Evolutionary conservation across 30 jellyfish, hydroid and myxozoan genomes (phyloP).

Genomic region (Aurelia coerulea): DNA sequence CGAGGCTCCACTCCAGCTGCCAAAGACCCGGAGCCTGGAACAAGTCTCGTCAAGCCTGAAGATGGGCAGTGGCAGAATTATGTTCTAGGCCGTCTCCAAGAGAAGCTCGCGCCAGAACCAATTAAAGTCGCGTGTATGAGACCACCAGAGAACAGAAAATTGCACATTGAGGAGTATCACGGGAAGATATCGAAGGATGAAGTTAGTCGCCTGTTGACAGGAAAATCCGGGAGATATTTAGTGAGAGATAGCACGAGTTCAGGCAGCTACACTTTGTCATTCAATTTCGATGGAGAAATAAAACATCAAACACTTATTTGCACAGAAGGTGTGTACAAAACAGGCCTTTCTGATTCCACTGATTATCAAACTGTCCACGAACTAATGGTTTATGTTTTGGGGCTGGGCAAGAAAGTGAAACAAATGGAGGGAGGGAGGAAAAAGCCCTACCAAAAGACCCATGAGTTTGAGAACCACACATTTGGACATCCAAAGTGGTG

Average conservation of each 20-base stretch:
- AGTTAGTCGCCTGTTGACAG: slow-evolving; percentile 71
- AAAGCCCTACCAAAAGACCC: slow-evolving; percentile 79
- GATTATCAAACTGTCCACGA: slow-evolving; percentile 80
- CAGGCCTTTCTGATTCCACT: slow-evolving; percentile 66
- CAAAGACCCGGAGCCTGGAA: slow-evolving; percentile 27
- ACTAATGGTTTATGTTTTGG: slow-evolving; percentile 77
- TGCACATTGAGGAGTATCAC: slow-evolving; percentile 84
- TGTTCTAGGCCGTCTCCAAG: slow-evolving; percentile 77
- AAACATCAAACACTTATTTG: slow-evolving; percentile 75
- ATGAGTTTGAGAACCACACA: slow-evolving; percentile 75
- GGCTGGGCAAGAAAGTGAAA: slow-evolving; percentile 59
- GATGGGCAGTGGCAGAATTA: slow-evolving; percentile 67
- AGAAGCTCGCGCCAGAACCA: slow-evolving; percentile 89
- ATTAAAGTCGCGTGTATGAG: slow-evolving; percentile 90
- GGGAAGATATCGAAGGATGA: slow-evolving; percentile 85
- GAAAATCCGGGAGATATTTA: slow-evolving; percentile 86
- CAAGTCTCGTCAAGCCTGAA: slow-evolving; percentile 11
- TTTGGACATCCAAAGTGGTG: slow-evolving; percentile 97
- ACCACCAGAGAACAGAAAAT: slow-evolving; percentile 83
- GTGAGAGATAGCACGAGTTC: slow-evolving; percentile 88
- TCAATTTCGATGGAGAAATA: slow-evolving; percentile 83
- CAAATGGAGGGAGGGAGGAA: slow-evolving; percentile 59
- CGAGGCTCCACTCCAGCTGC: slow-evolving; percentile 23
- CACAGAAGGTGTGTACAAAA: slow-evolving; percentile 51
- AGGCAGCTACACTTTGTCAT: slow-evolving; percentile 85